Evolutionary conservation across 2,797 vertebrate genomes (phyloP).

Genomic region (Squalus acanthias): DNA sequence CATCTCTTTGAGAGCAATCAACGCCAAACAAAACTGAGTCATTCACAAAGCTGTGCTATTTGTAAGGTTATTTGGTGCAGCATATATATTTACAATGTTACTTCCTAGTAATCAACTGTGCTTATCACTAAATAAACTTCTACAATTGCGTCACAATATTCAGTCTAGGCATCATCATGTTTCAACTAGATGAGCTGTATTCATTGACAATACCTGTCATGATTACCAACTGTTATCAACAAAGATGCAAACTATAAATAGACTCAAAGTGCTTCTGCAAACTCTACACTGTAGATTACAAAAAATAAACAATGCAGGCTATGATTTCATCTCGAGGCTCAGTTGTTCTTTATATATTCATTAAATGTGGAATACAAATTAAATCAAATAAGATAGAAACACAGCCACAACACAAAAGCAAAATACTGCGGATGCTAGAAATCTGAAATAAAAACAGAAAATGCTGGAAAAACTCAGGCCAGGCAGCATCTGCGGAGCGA

Average conservation of each 20-base stretch:
- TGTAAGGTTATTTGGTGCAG: background rate
- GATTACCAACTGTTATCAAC: background rate
- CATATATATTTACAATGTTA: background rate
- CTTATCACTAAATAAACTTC: slow-evolving; percentile 31
- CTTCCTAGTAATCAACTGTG: slow-evolving; percentile 4
- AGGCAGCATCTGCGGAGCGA: too few species aligned
- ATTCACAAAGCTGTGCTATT: background rate
- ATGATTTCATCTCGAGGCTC: background rate
- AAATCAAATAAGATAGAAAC: background rate
- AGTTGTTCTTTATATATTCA: background rate
- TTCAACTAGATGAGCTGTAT: background rate
- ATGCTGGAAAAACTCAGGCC: too few species aligned
- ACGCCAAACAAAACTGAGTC: too few species aligned
- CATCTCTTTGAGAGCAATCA: background rate
- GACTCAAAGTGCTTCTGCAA: background rate
- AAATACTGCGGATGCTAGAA: too few species aligned
- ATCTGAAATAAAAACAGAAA: too few species aligned
- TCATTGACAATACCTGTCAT: background rate
- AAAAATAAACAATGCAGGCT: background rate
- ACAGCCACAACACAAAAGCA: too few species aligned
- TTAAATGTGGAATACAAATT: background rate
- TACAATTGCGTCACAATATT: slow-evolving; percentile 3
- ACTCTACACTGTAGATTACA: background rate
- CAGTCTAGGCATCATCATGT: background rate
- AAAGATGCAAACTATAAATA: slow-evolving; percentile 1